These are phyloP conservation scores for Protobothrops mucrosquamatus DNA, from an alignment of 2,113 vertebrate genomes.

Conservation along the genomic window DNA sequence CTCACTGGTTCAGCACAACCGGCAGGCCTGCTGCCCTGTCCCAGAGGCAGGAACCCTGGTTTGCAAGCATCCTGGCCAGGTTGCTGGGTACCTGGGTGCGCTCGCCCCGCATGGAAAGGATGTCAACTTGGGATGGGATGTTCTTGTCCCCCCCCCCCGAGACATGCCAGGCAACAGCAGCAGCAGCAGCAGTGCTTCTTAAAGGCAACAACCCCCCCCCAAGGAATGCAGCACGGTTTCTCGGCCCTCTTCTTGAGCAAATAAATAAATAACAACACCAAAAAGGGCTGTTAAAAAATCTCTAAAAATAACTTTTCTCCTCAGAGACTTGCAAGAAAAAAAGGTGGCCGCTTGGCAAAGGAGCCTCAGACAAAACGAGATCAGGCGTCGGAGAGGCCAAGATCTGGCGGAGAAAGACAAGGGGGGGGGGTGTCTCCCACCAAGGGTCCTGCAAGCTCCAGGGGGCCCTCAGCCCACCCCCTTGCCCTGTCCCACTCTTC, in stretches of 20 bases:
- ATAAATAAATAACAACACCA: background rate
- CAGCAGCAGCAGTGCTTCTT: background rate
- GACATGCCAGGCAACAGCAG: background rate
- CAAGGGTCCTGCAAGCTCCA: background rate
- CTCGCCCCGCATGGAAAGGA: background rate
- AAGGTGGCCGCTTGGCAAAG: background rate
- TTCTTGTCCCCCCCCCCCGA: accelerated
- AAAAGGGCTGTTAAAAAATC: slow-evolving; percentile 15
- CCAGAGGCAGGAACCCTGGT: background rate
- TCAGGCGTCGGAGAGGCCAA: background rate
- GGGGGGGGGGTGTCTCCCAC: background rate
- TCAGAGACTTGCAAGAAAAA: background rate
- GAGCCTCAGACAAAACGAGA: background rate
- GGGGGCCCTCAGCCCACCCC: background rate
- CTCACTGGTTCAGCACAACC: background rate
- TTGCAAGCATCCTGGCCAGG: background rate
- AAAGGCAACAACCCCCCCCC: background rate
- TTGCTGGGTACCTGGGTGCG: accelerated
- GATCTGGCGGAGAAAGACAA: too few species aligned
- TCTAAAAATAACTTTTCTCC: slow-evolving; percentile 23
- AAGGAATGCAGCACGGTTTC: background rate
- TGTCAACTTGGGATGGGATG: background rate
- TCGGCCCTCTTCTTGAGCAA: background rate
- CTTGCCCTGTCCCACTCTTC: background rate
- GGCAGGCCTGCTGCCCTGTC: background rate